These are phyloP conservation scores for Sminthurinus aureus DNA, from an alignment of 2,888 invertebrate species.

Conservation along the genomic window DNA sequence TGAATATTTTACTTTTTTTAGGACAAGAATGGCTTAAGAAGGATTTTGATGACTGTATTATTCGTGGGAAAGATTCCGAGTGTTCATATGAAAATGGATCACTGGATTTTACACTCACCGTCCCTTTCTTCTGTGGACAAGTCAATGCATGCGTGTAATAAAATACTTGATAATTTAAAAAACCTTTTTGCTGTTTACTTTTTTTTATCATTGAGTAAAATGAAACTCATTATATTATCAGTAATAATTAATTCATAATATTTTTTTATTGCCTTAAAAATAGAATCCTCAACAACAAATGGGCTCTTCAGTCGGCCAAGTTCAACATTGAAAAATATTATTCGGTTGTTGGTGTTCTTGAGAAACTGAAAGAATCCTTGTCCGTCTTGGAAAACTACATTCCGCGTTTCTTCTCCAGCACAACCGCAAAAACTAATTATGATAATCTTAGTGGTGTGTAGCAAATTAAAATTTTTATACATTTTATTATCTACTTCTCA, in stretches of 20 bases:
- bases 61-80: conserved; percentile 63
- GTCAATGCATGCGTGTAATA: conserved; percentile 69
- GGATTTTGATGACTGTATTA: conserved; percentile 63
- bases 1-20: conserved; percentile 7
- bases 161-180: background rate
- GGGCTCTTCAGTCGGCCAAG: conserved; percentile 84
- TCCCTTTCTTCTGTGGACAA: conserved; percentile 73
- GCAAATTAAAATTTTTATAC: no score
- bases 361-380: conserved; percentile 85
- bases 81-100: conserved; percentile 63
- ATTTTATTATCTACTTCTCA: no score
- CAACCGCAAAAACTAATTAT: conserved; percentile 59
- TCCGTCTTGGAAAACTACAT: conserved; percentile 84
- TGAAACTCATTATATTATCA: no score
- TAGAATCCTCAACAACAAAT: conserved; percentile 80
- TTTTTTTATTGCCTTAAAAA: background rate
- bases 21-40: conserved; percentile 55
- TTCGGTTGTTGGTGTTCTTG: conserved; percentile 86
- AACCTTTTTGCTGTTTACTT: no score
- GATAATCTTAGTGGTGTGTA: no score
- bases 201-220: no score
- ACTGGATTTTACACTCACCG: conserved; percentile 65
- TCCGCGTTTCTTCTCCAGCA: conserved; percentile 85
- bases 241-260: background rate
- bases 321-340: conserved; percentile 85